Evolutionary conservation across 1,140 invertebrate genomes (phyloP), one percentile per base, ranked within the genome.

Genomic region (Heliconius melpomene): DNA sequence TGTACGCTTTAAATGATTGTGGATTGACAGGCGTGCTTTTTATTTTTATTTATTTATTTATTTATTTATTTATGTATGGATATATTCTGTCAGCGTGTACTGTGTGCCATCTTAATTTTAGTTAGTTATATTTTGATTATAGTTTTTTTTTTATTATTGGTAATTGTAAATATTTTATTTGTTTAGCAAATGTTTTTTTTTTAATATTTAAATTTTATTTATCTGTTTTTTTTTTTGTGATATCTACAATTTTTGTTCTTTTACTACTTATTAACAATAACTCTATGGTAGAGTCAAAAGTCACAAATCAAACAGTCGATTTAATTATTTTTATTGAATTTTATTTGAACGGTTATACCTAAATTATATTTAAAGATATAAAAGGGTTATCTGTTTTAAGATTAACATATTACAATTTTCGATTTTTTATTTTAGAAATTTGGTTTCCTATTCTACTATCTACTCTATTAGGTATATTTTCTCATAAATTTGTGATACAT

Each of bases 1-100:
- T 79, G 78, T 75, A 74, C 36, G 78, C 60, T 75, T 79, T 79
- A 79, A 79, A 79, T 79, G 86, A 75, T 66, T 75, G 32, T 38
- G 20, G 82, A 88, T 87, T 89, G 85, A 86, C 83, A 76, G 79
- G 72, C 78, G 79, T 86, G 66, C 82, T 82, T 83, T 86, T 85
- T 79, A 52, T 20, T 32, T 82, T 76, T 75, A 36, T 76, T 74
- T 66, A 66, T 80, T 83, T 86, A 83, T 80, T 83, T 80, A 75
- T 52, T 60, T 73, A 50, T 80, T 83, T 80, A 75, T 52, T 60
- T 73, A 50, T 78, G 7, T 75, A 75, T 75, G 32, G 54, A 66
- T 66, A 38, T 75, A 75, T 70, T 32, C 73, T 71, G 75, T 77
- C 60, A 60, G 29, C 75, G 75, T 46, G 23, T 52, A 52, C 50